Base-by-base conservation (phyloP, 2,888 invertebrate genomes). In the Argyresthia albistria region DNA sequence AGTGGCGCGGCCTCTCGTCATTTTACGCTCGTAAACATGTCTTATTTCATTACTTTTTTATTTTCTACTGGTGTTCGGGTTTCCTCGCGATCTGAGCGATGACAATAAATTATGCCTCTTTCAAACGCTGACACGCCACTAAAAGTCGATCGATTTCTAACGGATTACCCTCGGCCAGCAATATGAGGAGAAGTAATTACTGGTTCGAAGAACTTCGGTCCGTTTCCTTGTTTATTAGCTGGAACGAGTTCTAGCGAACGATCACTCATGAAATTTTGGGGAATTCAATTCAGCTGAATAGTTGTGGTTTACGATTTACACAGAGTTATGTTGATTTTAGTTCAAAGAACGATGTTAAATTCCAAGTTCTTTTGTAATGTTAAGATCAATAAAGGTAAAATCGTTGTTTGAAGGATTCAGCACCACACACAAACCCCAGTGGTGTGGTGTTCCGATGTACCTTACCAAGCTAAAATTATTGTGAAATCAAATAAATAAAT, bases 141-240 rank as follows among this genome's bases (percentile, higher is more conserved):
- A 86, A 86, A 86, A 80, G 70, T 73, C 78, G 82, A 86, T 86
- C 82, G 86, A 86, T 87, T 86, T 83, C 86, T 81, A 86, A 87
- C 86, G 86, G 84, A 87, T 86, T 82, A 79, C 80, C 74, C 73
- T 71, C 74, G 71, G 72, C 77, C 80, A 80, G 78, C 80, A 76
- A 80, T 80, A 76, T 74, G 82, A 80, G 78, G 61, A 68, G 73
- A 66, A 74, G 76, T 84, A 82, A 86, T 84, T 76, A 78, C 65
- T 64, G 69, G 66, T 87, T 84, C 86, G 82, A 61, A 77, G 86
- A 86, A 86, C 74, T 66, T 68, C 63, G 65, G 69, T 65, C 79
- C 75, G 79, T 75, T 86, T 84, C 83, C 84, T 79, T 79, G 77
- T 84, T 83, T 81, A 82, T 81, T 80, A 76, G 73, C 73, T 64